Conservation (phyloP, 2,797 vertebrate genomes). For the Diplodus sargus region DNA sequence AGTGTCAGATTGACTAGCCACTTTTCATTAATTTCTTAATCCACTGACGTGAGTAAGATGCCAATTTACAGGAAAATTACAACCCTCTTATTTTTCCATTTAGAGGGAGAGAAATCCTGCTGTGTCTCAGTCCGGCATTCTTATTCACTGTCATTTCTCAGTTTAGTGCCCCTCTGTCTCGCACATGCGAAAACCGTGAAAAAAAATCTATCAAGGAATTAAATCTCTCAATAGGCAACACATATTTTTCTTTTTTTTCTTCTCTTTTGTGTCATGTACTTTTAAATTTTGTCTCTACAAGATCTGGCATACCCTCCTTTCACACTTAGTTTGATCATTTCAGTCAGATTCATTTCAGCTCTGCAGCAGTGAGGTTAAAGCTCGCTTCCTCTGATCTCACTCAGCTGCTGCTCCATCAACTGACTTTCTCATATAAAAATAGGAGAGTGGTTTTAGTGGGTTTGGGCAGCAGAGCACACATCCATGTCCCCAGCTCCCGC, state of each 20-base stretch:
- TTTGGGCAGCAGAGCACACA: constrained; percentile 54
- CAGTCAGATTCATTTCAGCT: neutral
- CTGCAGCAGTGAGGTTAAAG: neutral
- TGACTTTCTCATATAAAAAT: constrained; percentile 41
- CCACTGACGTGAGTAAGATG: constrained; percentile 67
- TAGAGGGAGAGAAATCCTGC: constrained; percentile 54
- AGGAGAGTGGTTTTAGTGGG: constrained; percentile 31
- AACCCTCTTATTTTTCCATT: constrained; percentile 71
- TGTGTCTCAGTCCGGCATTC: constrained; percentile 30
- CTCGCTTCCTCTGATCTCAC: constrained; percentile 27
- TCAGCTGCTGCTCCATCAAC: constrained; percentile 50
- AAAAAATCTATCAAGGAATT: constrained; percentile 27
- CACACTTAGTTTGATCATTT: constrained; percentile 6
- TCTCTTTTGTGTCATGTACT: neutral
- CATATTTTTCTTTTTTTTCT: constrained; percentile 1
- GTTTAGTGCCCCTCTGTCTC: constrained; percentile 33
- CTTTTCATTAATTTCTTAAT: constrained; percentile 77
- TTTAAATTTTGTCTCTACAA: constrained; percentile 3
- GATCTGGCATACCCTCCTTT: neutral
- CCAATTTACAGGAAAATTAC: constrained; percentile 71
- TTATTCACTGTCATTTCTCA: constrained; percentile 40
- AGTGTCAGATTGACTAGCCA: constrained; percentile 67
- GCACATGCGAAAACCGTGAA: constrained; percentile 33
- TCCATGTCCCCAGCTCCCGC: constrained; percentile 50
- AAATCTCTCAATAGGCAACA: constrained; percentile 28